Percentiles rank a stretch among this genome's conserved stretches.
Evolutionary conservation across 2,888 invertebrate genomes (phyloP).

Genomic region (Sympetrum striolatum): DNA sequence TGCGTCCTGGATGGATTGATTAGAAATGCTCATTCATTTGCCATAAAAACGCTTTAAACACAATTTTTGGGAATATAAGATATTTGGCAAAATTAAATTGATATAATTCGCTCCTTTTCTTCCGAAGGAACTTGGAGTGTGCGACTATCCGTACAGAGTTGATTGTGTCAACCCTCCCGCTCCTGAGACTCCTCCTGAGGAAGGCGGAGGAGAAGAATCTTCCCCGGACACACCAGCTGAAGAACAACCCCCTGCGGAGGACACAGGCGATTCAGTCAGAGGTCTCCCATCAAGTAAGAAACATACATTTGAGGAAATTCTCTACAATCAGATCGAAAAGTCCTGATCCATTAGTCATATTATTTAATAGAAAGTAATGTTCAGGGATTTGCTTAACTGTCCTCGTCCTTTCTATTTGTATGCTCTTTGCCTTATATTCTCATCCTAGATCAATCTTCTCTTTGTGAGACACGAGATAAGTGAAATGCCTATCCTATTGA

Average conservation of each 20-base stretch:
- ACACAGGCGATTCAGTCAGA: conserved; percentile 44
- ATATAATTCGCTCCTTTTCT: not conserved
- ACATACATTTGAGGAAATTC: conserved; percentile 36
- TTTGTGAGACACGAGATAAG: too few relatives aligned
- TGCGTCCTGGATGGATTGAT: too few relatives aligned
- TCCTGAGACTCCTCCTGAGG: conserved; percentile 49
- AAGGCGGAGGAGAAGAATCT: not conserved
- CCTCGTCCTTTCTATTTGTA: too few relatives aligned
- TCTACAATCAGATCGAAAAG: not conserved
- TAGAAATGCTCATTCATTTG: too few relatives aligned
- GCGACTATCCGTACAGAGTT: conserved; percentile 69
- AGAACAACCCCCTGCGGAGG: not conserved
- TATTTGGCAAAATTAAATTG: too few relatives aligned
- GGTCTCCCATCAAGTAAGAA: conserved; percentile 44
- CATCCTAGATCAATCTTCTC: too few relatives aligned
- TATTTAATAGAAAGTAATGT: too few relatives aligned
- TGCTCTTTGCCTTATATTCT: too few relatives aligned
- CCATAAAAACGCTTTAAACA: too few relatives aligned
- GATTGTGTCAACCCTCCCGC: conserved; percentile 61
- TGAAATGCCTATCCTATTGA: too few relatives aligned
- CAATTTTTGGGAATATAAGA: too few relatives aligned
- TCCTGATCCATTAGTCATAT: not conserved
- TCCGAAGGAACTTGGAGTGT: conserved; percentile 68
- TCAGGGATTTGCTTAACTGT: too few relatives aligned
- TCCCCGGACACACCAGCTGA: not conserved